These are phyloP conservation scores for Onthophagus sagittarius DNA, from an alignment of 2,888 invertebrate species.

Conservation along the genomic window DNA sequence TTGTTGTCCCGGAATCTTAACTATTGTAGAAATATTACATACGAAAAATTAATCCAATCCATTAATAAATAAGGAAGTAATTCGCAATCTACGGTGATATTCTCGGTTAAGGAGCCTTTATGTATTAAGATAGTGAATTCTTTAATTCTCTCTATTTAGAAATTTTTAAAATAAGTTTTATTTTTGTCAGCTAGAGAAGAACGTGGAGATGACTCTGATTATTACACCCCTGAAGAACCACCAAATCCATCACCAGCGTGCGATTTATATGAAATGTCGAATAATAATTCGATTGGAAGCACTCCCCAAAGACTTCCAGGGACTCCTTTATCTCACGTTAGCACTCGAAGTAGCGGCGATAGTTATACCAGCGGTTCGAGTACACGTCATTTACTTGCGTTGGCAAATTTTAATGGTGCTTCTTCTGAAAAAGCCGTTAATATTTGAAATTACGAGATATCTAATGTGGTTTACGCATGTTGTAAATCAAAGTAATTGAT, in stretches of 20 bases:
- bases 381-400: slow-evolving; percentile 66
- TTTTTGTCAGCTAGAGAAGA: slow-evolving; percentile 36
- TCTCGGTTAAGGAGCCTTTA: too few relatives aligned
- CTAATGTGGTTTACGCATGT: too few relatives aligned
- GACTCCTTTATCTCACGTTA: slow-evolving; percentile 65
- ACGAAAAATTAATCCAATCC: too few relatives aligned
- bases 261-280: slow-evolving; percentile 51
- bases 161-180: not conserved
- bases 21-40: too few relatives aligned
- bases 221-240: slow-evolving; percentile 75
- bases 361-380: slow-evolving; percentile 81
- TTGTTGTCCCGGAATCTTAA: too few relatives aligned
- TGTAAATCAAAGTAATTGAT: too few relatives aligned
- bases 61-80: too few relatives aligned
- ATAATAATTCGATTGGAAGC: slow-evolving; percentile 43
- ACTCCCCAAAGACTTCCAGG: slow-evolving; percentile 53
- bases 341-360: slow-evolving; percentile 73
- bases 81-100: too few relatives aligned
- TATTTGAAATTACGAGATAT: slow-evolving; percentile 33
- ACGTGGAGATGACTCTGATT: slow-evolving; percentile 69
- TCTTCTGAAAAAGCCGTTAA: slow-evolving; percentile 39
- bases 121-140: too few relatives aligned
- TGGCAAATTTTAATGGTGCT: slow-evolving; percentile 43
- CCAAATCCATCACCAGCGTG: slow-evolving; percentile 61
- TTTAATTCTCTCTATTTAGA: too few relatives aligned